Evolutionary conservation across 2,797 vertebrate genomes (phyloP), one percentile per base, ranked within the genome.

Genomic region (Synanceia verrucosa): DNA sequence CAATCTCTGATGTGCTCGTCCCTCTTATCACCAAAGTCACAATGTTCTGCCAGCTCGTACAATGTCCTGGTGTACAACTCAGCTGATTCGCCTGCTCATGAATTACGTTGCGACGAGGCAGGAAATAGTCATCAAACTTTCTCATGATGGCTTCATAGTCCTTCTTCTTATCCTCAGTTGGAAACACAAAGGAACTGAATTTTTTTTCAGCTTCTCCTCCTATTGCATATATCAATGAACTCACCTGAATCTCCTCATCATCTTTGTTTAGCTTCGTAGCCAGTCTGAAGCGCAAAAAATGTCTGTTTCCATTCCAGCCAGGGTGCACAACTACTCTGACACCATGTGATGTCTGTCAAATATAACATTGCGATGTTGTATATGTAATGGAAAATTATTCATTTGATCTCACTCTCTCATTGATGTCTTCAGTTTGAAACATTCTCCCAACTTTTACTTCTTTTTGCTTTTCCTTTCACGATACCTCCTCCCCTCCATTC

Each of bases 341-440:
- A n/a, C n/a, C n/a, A n/a, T n/a, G n/a, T n/a, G n/a, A n/a, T n/a
- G n/a, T n/a, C n/a, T n/a, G n/a, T n/a, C n/a, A n/a, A n/a, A n/a
- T n/a, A n/a, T n/a, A n/a, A n/a, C n/a, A n/a, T n/a, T n/a, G n/a
- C n/a, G 28, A 8, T 24, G 28, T 26, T 79, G 56, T 56, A 69
- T 50, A 44, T 36, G 46, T 29, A 50, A 47, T 62, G 28, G 34
- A 9, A 72, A 34, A 62, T 44, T 23, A 67, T 70, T 70, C 7
- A 67, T 67, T 66, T 73, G 18, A 76, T 74, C 36, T 70, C 7
- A 26, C 19, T 34, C 9, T 24, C 23, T 41, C 39, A 26, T 47
- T 66, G 44, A 48, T 10, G 21, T 46, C 33, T 51, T 74, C 9
- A 44, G n/a, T 53, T 64, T 76, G 64, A 78, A 57, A 69, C 26